Conservation (phyloP, 2,113 vertebrate species). For the Gavialis gangeticus region DNA sequence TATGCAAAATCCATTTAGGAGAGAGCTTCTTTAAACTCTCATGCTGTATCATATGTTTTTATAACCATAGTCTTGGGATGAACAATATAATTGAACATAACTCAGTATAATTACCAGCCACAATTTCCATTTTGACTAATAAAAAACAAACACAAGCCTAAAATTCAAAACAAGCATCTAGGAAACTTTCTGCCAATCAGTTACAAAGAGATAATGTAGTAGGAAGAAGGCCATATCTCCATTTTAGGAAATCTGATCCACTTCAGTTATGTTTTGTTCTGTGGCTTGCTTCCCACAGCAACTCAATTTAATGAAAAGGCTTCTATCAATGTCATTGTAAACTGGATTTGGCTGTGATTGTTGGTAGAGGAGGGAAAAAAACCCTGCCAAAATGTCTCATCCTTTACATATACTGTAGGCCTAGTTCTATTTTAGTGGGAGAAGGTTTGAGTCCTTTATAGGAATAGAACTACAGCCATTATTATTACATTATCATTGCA, state of each 20-base stretch:
- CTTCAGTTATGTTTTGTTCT: neutral
- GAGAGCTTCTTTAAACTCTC: slow-evolving; percentile 28
- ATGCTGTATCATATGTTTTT: slow-evolving; percentile 15
- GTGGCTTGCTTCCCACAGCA: neutral
- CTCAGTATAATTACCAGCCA: slow-evolving; percentile 48
- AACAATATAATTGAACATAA: slow-evolving; percentile 15
- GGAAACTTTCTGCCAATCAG: slow-evolving; percentile 10
- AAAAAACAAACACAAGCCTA: slow-evolving; percentile 34
- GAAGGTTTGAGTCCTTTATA: neutral
- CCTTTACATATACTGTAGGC: neutral
- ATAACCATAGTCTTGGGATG: neutral
- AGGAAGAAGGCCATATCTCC: neutral
- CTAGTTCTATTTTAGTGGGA: neutral
- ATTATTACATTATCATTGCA: neutral
- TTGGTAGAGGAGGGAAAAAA: neutral
- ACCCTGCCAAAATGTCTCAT: neutral
- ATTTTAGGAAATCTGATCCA: neutral
- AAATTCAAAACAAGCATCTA: slow-evolving; percentile 23
- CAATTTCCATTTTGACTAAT: slow-evolving; percentile 34
- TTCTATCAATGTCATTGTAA: neutral
- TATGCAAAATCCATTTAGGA: neutral
- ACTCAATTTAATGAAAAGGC: neutral
- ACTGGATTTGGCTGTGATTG: fast-evolving
- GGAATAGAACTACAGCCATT: neutral
- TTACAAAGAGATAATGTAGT: neutral